Percentiles rank a stretch among this genome's conserved stretches.
These are phyloP conservation scores for Anodontia alba DNA, from an alignment of 2,888 invertebrate genomes.

Conservation along the genomic window DNA sequence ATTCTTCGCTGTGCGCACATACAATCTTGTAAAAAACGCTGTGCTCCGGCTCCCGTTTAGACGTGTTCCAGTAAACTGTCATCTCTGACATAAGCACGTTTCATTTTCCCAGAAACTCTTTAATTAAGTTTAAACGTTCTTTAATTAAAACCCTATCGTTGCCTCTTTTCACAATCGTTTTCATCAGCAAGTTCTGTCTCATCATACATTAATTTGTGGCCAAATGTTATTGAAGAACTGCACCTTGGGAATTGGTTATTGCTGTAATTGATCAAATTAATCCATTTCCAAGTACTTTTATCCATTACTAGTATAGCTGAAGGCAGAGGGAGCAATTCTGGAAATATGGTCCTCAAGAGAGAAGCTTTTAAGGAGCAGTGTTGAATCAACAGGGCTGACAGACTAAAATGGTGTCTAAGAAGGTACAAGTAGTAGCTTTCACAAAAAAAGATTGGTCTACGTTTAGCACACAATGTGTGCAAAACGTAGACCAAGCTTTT, in stretches of 20 bases:
- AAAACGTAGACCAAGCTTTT: no score
- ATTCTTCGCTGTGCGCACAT: no score
- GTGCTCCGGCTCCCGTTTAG: no score
- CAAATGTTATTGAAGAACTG: slow-evolving; percentile 64
- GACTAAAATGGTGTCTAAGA: no score
- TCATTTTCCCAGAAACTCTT: not conserved
- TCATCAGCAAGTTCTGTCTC: slow-evolving; percentile 59
- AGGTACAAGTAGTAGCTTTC: no score
- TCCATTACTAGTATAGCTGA: slow-evolving; percentile 56
- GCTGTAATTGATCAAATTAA: slow-evolving; percentile 67
- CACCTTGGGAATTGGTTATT: slow-evolving; percentile 55
- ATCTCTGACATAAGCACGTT: not conserved
- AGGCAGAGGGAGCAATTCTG: slow-evolving; percentile 22
- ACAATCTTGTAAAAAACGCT: no score
- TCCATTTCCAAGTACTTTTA: slow-evolving; percentile 61
- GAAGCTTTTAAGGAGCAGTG: not conserved
- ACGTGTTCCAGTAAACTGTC: not conserved
- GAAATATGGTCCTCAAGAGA: not conserved
- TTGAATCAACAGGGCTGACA: no score
- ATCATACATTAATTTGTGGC: slow-evolving; percentile 66
- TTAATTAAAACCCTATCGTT: slow-evolving; percentile 23
- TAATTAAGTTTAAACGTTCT: slow-evolving; percentile 18
- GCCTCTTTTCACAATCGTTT: slow-evolving; percentile 49
- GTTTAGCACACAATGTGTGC: no score
- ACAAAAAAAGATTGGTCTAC: no score